Base-by-base conservation (phyloP, 2,888 invertebrate genomes). In the Heteromyza rotundicornis region DNA sequence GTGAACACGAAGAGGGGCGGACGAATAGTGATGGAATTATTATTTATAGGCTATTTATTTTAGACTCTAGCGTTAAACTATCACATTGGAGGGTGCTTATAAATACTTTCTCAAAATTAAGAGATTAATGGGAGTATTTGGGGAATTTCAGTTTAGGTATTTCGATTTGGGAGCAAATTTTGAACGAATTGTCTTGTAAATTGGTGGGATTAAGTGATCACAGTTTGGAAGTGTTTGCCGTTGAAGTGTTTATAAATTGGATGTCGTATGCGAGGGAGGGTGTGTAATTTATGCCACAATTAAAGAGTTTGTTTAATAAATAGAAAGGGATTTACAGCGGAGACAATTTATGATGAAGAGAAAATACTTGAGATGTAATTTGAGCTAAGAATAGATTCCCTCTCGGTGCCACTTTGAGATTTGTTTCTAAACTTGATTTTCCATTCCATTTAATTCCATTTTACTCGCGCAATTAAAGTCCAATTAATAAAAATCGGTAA, bases 401-500 rank as follows among this genome's bases (percentile, higher is more conserved):
- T 27, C 10, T 27, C 27, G 27, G n/a, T 10, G 10, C 10, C 27
- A 27, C 5, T 7, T 27, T 27, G 5, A 27, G 10, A 40, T 40
- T n/a, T n/a, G 27, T 27, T 27, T 27, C 5, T 27, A 27, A 27
- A 5, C 27, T 7, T 27, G 27, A n/a, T n/a, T n/a, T n/a, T 27
- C 27, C 10, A 27, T 27, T 27, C 27, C 27, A 5, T 27, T n/a
- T n/a, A 27, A 40, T 47, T 7, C 19, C 5, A 20, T 20, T 47
- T 47, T 47, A 20, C n/a, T 54, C 19, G 40, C 55, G 27, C 58
- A 62, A 62, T 62, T 51, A 54, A 62, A 58, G 49, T 51, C 19
- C 58, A 62, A 62, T 62, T 62, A 62, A 62, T 62, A 54, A 58
- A n/a, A 54, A 62, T 58, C 32, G 62, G 62, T 62, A 58, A 58